Percentiles rank a stretch among this genome's conserved stretches.
Conservation (phyloP, 64 coral and sea anemone species). For the Montipora sp. region DNA sequence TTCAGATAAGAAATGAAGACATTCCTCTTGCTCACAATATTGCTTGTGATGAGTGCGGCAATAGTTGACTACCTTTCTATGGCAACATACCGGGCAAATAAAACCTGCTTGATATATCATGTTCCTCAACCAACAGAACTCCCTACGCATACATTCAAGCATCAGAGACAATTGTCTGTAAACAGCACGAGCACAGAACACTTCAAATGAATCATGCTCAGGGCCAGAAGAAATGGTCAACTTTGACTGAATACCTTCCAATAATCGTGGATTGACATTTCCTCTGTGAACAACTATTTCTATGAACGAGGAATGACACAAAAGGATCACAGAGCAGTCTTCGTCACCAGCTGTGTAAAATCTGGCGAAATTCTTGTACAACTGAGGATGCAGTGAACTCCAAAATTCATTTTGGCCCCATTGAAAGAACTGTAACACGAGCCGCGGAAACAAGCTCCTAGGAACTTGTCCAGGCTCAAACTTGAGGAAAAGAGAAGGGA, state of each 20-base stretch:
- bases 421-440: conserved; percentile 14
- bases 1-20: conserved; percentile 32
- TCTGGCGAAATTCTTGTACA: conserved; percentile 35
- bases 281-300: conserved; percentile 34
- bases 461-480: conserved; percentile 37
- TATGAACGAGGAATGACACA: conserved; percentile 10
- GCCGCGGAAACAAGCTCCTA: conserved; percentile 3
- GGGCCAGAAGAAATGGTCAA: neutral
- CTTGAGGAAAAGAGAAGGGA: conserved; percentile 29
- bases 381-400: conserved; percentile 11
- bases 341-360: conserved; percentile 13
- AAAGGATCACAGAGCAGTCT: conserved; percentile 21
- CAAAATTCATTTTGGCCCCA: conserved; percentile 33
- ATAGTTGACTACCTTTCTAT: neutral
- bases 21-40: conserved; percentile 8
- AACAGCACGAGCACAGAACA: conserved; percentile 1
- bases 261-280: neutral
- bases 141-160: conserved; percentile 25
- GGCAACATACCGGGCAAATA: conserved; percentile 20
- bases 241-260: neutral
- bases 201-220: neutral
- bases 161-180: neutral
- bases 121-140: conserved; percentile 31
- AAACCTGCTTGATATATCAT: conserved; percentile 11
- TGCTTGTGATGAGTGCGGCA: conserved; percentile 4